Evolutionary conservation across 1,140 invertebrate genomes (phyloP).

Genomic region (Hyles vespertilio): DNA sequence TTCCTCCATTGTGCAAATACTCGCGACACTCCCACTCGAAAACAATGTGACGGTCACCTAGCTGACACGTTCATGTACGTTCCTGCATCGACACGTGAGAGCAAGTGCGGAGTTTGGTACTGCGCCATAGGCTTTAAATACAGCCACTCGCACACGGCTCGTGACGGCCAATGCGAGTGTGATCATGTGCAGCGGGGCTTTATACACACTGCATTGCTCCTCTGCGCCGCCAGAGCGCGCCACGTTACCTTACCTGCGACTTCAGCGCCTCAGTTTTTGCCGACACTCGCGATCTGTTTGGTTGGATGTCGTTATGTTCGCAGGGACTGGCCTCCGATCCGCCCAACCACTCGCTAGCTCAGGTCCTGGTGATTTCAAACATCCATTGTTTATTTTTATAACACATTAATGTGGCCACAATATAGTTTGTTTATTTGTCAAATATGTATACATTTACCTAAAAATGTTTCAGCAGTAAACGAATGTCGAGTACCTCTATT

Average conservation of each 20-base stretch:
- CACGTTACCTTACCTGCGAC: slow-evolving; percentile 44
- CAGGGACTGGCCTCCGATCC: slow-evolving; percentile 40
- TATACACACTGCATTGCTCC: too few relatives aligned
- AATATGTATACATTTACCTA: slow-evolving; percentile 75
- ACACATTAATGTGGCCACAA: neutral
- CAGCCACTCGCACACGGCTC: too few relatives aligned
- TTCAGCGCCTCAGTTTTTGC: slow-evolving; percentile 65
- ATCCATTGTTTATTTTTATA: neutral
- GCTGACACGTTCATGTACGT: too few relatives aligned
- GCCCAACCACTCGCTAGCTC: slow-evolving; percentile 68
- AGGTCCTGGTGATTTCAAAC: slow-evolving; percentile 42
- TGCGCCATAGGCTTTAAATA: too few relatives aligned
- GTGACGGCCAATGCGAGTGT: too few relatives aligned
- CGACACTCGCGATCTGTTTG: slow-evolving; percentile 49
- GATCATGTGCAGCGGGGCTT: too few relatives aligned
- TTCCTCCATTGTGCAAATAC: too few relatives aligned
- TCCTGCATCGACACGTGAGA: too few relatives aligned
- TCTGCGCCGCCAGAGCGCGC: neutral
- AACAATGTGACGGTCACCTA: too few relatives aligned
- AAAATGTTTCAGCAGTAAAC: slow-evolving; percentile 96
- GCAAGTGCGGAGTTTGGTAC: too few relatives aligned
- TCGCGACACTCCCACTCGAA: too few relatives aligned
- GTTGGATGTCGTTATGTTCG: slow-evolving; percentile 35
- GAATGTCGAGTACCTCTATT: slow-evolving; percentile 97
- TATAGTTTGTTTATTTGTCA: neutral